These are phyloP conservation scores for Odiellus spinosus DNA, from an alignment of 2,888 invertebrate species.

Conservation along the genomic window DNA sequence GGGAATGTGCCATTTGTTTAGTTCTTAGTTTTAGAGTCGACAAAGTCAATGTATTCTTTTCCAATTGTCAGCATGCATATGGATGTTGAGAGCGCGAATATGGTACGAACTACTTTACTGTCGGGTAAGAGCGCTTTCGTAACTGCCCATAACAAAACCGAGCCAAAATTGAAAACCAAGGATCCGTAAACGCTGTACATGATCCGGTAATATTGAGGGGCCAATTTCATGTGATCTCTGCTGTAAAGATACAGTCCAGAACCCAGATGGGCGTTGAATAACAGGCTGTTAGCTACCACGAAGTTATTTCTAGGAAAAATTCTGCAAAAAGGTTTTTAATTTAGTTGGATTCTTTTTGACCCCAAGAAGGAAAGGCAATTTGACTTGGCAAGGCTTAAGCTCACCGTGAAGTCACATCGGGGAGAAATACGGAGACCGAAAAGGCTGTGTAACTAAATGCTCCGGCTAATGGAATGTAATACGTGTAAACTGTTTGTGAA, in stretches of 20 bases:
- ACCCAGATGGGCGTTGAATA: constrained; percentile 63
- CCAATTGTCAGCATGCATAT: constrained; percentile 46
- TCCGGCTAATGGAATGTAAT: constrained; percentile 31
- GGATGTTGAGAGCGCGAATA: constrained; percentile 53
- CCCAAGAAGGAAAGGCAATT: too few relatives aligned
- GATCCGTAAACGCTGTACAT: constrained; percentile 36
- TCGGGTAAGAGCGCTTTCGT: constrained; percentile 59
- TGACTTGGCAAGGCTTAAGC: neutral
- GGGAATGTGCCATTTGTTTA: neutral
- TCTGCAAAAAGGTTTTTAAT: constrained; percentile 2
- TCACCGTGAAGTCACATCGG: constrained; percentile 54
- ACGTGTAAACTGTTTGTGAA: constrained; percentile 1
- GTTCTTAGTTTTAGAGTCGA: neutral
- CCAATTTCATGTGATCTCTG: constrained; percentile 44
- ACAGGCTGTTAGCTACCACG: constrained; percentile 51
- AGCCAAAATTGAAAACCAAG: constrained; percentile 71
- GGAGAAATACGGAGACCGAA: constrained; percentile 70
- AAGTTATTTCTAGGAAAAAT: constrained; percentile 43
- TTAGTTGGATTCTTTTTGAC: neutral
- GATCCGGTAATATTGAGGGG: constrained; percentile 51
- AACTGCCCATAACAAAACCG: constrained; percentile 74
- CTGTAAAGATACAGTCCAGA: constrained; percentile 67
- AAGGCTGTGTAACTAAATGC: constrained; percentile 58
- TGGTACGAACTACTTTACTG: constrained; percentile 46
- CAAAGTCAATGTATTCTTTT: constrained; percentile 41